Evolutionary conservation across 2,113 vertebrate species (phyloP).

Genomic region (Orcinus orca): DNA sequence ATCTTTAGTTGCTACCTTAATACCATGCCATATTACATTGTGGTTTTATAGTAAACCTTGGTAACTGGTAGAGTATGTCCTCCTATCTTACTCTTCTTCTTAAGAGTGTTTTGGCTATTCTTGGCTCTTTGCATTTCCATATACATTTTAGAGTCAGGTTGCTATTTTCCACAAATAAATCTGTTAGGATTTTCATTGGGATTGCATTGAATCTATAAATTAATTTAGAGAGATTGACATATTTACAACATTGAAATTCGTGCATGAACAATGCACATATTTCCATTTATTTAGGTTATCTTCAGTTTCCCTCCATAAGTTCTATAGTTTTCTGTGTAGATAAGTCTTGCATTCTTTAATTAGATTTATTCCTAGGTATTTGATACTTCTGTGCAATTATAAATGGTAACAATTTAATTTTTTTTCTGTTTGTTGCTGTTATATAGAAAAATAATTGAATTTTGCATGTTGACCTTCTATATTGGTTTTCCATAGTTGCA

Average conservation of each 20-base stretch:
- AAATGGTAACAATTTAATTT: background rate
- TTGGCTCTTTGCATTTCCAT: background rate
- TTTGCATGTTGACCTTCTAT: background rate
- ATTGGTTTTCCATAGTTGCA: conserved; percentile 6
- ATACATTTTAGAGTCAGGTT: background rate
- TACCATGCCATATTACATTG: background rate
- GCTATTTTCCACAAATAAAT: background rate
- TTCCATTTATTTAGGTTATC: conserved; percentile 32
- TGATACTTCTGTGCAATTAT: background rate
- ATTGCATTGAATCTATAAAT: background rate
- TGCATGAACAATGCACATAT: background rate
- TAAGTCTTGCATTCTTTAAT: background rate
- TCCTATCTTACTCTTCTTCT: background rate
- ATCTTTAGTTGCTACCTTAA: background rate
- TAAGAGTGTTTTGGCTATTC: background rate
- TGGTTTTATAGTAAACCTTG: background rate
- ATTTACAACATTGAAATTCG: background rate
- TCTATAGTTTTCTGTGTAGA: background rate
- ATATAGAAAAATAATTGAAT: background rate
- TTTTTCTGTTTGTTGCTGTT: background rate
- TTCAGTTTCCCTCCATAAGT: background rate
- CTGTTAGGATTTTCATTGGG: conserved; percentile 1
- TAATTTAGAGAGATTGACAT: background rate
- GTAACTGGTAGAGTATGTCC: background rate
- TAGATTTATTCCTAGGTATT: background rate